Base-by-base conservation (phyloP, 2,797 vertebrate genomes). In the Picus viridis region DNA sequence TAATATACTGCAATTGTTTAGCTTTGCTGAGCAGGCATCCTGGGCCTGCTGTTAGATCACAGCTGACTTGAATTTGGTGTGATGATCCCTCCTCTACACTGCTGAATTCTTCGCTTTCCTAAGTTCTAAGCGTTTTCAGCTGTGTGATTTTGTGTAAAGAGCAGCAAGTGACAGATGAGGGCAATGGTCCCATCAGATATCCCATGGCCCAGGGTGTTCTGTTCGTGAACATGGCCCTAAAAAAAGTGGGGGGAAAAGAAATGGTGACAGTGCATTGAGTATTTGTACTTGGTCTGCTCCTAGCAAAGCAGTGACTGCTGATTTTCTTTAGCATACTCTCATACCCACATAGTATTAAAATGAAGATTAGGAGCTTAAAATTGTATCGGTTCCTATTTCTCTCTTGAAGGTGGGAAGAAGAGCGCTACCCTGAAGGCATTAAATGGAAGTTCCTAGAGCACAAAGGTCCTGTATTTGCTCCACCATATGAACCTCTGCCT, bases 371-470 rank as follows among this genome's bases (percentile, higher is more conserved):
- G 62, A 95, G 32, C 34, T 95, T 92, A 73, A 88, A 90, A 47
- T 47, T 79, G 23, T 88, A 74, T 82, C 88, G 88, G 23, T 93
- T 92, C 27, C 3, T 91, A 63, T 86, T 91, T 96, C 65, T 93
- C 11, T 96, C 77, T 96, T 94, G 92, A 95, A 99, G 99, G 99
- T 99, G 99, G 99, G 99, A 99, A 96, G 99, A 99, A 96, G 99
- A 99, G 86, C 97, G 98, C 89, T 98, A 98, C 89, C 98, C 99
- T 39, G 99, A 99, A 96, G 99, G 99, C 93, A 99, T 99, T 89
- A 99, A 99, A 74, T 99, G 99, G 99, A 99, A 98, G 92, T 99
- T 99, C 96, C 97, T 99, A 94, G 99, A 99, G 96, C 99, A 99
- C 95, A 99, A 99, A 97, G 99, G 99, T 78, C 99, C 99, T 43